phyloP scores from a whole-genome alignment of 2,113 vertebrate species.

The Epinephelus fuscoguttatus region DNA sequence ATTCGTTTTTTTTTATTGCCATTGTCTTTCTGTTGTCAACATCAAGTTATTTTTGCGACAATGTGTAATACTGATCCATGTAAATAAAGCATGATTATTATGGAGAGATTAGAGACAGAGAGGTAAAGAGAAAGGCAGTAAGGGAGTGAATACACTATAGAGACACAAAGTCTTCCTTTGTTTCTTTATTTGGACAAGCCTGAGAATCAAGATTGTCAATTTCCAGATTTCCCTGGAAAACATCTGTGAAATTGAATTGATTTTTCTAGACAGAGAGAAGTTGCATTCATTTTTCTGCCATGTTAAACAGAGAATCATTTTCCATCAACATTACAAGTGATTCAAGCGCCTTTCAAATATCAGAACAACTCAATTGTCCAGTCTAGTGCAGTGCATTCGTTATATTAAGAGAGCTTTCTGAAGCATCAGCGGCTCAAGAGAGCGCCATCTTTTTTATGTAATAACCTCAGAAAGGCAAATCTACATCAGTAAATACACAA shows the following conservation, averaged over 20 bases:
- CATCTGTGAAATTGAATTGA: background rate
- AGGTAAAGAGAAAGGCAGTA: background rate
- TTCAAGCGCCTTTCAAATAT: background rate
- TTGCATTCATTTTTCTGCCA: conserved; percentile 11
- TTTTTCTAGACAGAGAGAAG: conserved; percentile 30
- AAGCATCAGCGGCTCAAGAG: conserved; percentile 16
- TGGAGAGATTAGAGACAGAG: background rate
- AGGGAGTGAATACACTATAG: background rate
- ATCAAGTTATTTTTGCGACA: background rate
- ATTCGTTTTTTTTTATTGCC: background rate
- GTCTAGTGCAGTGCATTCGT: conserved; percentile 5
- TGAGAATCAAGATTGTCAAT: conserved; percentile 30
- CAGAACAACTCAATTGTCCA: conserved; percentile 1
- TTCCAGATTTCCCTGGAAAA: conserved; percentile 30
- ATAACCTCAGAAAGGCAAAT: conserved; percentile 11
- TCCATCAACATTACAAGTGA: background rate
- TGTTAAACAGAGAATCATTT: conserved; percentile 20
- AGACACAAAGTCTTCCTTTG: background rate
- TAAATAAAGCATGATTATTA: background rate
- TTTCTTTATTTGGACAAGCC: conserved; percentile 52
- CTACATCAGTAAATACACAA: conserved; percentile 17
- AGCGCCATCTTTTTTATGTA: background rate
- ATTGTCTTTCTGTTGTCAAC: background rate
- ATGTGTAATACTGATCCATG: background rate
- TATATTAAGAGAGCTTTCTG: background rate